phyloP scores from a whole-genome alignment of 2,888 invertebrate species.

The Lagria hirta region DNA sequence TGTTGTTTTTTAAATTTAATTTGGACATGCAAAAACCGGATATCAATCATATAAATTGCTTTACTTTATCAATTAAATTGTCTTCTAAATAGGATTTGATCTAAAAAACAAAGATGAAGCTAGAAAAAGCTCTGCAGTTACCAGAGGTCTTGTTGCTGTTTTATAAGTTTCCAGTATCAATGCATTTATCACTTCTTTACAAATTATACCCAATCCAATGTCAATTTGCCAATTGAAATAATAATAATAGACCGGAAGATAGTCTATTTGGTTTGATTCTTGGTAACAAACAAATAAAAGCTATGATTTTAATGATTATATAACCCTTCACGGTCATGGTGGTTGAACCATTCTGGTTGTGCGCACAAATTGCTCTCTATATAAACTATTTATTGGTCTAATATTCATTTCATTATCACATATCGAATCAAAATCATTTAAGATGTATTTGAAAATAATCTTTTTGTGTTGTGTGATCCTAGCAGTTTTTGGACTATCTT shows the following conservation, averaged over 20 bases:
- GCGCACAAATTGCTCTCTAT: slow-evolving; percentile 24
- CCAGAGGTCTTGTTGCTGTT: neutral
- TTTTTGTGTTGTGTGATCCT: no score
- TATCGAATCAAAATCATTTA: slow-evolving; percentile 7
- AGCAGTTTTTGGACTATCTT: no score
- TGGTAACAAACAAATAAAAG: slow-evolving; percentile 34
- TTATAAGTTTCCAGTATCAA: neutral
- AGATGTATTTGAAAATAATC: slow-evolving; percentile 23
- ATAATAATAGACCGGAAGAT: slow-evolving; percentile 41
- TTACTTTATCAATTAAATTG: no score
- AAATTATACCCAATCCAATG: slow-evolving; percentile 34
- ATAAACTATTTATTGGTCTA: slow-evolving; percentile 24
- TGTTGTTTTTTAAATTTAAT: no score
- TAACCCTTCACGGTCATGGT: slow-evolving; percentile 43
- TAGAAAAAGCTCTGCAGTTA: no score
- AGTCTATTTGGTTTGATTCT: slow-evolving; percentile 35
- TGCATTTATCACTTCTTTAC: slow-evolving; percentile 10
- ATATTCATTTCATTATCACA: slow-evolving; percentile 15
- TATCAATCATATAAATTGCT: no score
- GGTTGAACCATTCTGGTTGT: slow-evolving; percentile 31
- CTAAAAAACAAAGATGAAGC: no score
- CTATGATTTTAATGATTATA: slow-evolving; percentile 39
- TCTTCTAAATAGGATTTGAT: no score
- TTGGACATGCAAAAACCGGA: no score
- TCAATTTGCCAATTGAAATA: slow-evolving; percentile 33